Evolutionary conservation across 92 coral and sea anemone species (phyloP).

Genomic region (Actinernus sp.): DNA sequence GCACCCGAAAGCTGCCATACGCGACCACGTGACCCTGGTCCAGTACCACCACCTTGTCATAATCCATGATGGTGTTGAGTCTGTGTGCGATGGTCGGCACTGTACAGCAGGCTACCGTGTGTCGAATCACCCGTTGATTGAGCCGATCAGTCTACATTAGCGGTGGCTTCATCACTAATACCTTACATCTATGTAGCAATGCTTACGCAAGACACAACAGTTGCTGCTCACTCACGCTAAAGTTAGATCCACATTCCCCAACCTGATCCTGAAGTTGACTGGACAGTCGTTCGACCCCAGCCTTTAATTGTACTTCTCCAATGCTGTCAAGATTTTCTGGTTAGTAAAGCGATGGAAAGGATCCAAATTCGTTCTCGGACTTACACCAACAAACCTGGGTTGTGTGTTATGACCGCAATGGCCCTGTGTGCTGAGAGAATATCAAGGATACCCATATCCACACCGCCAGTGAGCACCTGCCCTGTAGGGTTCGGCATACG

Average conservation of each 20-base stretch:
- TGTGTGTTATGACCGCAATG: no score
- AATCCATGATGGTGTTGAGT: no score
- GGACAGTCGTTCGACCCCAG: neutral
- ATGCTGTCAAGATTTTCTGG: slow-evolving; percentile 3
- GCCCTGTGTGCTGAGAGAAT: slow-evolving; percentile 6
- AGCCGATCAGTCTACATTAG: slow-evolving; percentile 16
- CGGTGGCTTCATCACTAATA: slow-evolving; percentile 18
- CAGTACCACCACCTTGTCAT: no score
- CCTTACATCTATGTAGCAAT: no score
- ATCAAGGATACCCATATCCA: slow-evolving; percentile 10
- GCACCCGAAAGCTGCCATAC: no score
- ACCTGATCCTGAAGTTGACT: neutral
- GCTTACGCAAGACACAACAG: no score
- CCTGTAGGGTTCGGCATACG: slow-evolving; percentile 32
- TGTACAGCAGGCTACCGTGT: no score
- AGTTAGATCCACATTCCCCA: slow-evolving; percentile 4
- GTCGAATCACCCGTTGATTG: no score
- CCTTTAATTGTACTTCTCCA: neutral
- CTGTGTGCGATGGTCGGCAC: no score
- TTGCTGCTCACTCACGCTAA: no score
- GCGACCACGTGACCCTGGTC: no score
- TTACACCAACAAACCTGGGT: slow-evolving; percentile 13
- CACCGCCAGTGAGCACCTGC: slow-evolving; percentile 5
- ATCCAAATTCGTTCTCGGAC: slow-evolving; percentile 5
- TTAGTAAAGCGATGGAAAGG: slow-evolving; percentile 13